Base-by-base conservation (phyloP, 2,113 vertebrate genomes). In the Equus quagga region DNA sequence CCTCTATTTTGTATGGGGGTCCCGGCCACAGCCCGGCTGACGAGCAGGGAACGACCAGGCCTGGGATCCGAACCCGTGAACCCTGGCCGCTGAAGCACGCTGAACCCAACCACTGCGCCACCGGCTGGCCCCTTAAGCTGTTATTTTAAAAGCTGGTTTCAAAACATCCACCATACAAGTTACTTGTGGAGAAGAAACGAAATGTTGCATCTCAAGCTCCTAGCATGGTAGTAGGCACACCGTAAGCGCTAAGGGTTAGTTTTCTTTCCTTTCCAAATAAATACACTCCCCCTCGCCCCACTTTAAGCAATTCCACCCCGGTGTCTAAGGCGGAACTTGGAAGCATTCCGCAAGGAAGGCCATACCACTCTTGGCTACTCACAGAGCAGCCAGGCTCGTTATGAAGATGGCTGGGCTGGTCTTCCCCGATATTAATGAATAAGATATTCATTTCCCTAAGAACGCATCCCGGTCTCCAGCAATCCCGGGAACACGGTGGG, bases 401-500 rank as follows among this genome's bases (percentile, higher is more conserved):
- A 70, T 41, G 46, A 46, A 96, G 83, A 81, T 9, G 56, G 33
- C 80, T 79, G 78, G 70, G 76, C 87, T 78, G 58, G 70, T 79
- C 69, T 58, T 49, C 33, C 33, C 69, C 13, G 1, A 17, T 84
- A 80, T 18, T 88, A 70, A 54, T 5, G 54, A 69, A 86, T 82
- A 64, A 96, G 91, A 88, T 8, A 36, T 49, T 96, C 96, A 95
- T 91, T 64, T 31, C 89, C 49, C 65, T 92, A 86, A 96, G 97
- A 98, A 96, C 33, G 97, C 96, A 92, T 33, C 98, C n/a, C 70
- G 80, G 33, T 86, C 92, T 0, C 3, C 6, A 41, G 82, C 85
- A 60, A 95, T 65, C 91, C 93, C 3, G 54, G 72, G 49, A 78
- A 95, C 90, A 49, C 2, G 58, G 82, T 41, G 36, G 58, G 86